These are phyloP conservation scores for Zhuqinia jingwanae DNA, from an alignment of 2,888 invertebrate species.

Conservation along the genomic window DNA sequence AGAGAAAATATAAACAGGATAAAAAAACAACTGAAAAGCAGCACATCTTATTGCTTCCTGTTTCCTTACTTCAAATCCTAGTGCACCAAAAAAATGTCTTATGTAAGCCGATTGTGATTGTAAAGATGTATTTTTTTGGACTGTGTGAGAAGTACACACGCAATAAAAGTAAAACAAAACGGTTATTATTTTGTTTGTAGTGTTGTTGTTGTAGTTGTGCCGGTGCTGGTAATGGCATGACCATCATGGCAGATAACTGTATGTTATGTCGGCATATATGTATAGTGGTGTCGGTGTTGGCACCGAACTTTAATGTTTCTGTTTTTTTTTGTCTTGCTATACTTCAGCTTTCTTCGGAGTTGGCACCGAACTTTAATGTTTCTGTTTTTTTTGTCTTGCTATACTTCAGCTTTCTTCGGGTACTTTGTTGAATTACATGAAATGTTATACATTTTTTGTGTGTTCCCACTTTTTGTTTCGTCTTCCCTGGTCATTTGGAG, in stretches of 20 bases:
- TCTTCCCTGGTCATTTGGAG: too few species aligned
- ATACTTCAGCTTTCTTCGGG: too few species aligned
- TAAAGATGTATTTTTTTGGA: background rate
- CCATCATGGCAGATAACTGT: background rate
- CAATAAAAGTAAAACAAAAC: conserved; percentile 40
- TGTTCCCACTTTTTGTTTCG: too few species aligned
- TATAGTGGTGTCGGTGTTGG: background rate
- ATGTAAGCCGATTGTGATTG: background rate
- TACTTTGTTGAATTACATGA: too few species aligned
- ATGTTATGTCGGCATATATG: background rate
- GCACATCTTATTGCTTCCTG: background rate
- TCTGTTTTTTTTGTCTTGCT: too few species aligned
- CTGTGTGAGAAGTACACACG: background rate
- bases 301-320: background rate
- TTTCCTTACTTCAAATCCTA: too few species aligned
- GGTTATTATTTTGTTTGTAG: conserved; percentile 42
- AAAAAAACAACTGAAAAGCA: conserved; percentile 31
- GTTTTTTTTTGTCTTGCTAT: too few species aligned
- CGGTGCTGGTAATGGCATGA: background rate
- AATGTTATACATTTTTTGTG: too few species aligned
- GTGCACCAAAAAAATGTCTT: background rate
- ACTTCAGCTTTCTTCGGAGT: too few species aligned
- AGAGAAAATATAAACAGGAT: conserved; percentile 39
- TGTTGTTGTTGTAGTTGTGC: too few species aligned
- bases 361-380: background rate